A percentile compares a stretch with the other conserved stretches of the same genome.
phyloP scores from a whole-genome alignment of 23 tunicate genomes.

The Phallusia fumigata region DNA sequence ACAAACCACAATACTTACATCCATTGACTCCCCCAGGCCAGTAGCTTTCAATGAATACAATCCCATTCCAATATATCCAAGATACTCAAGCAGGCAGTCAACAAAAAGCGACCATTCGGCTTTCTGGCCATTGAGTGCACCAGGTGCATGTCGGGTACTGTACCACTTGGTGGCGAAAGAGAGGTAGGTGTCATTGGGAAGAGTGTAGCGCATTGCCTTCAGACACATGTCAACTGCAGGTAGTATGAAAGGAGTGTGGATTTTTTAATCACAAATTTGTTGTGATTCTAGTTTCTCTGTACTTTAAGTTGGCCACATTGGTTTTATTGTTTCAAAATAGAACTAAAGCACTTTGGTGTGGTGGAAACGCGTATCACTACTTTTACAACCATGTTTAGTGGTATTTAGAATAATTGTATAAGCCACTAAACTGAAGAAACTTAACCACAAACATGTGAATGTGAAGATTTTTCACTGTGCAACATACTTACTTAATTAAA shows the following conservation, averaged over 20 bases:
- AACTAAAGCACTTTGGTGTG: no score
- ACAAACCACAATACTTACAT: slow-evolving; percentile 3
- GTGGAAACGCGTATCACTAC: no score
- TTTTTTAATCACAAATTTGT: no score
- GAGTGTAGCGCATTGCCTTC: slow-evolving; percentile 66
- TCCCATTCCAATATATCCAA: slow-evolving; percentile 47
- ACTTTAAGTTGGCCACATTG: no score
- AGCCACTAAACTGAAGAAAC: no score
- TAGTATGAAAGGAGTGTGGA: neutral
- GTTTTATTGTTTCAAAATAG: no score
- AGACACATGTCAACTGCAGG: slow-evolving; percentile 65
- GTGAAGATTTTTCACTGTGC: no score
- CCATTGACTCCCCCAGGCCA: slow-evolving; percentile 12
- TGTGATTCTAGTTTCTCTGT: no score
- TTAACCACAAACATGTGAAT: no score
- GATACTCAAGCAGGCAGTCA: slow-evolving; percentile 57
- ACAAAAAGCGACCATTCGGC: slow-evolving; percentile 85
- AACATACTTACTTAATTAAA: no score
- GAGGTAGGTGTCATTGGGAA: slow-evolving; percentile 76
- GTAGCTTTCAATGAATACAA: slow-evolving; percentile 16
- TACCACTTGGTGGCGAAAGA: slow-evolving; percentile 80
- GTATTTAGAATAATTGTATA: no score
- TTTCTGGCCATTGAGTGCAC: slow-evolving; percentile 72
- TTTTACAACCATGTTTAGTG: no score
- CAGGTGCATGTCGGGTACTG: slow-evolving; percentile 76